A percentile compares a stretch with the other conserved stretches of the same genome.
Evolutionary conservation across 2,888 invertebrate species (phyloP).

Genomic region (Teleogryllus oceanicus): DNA sequence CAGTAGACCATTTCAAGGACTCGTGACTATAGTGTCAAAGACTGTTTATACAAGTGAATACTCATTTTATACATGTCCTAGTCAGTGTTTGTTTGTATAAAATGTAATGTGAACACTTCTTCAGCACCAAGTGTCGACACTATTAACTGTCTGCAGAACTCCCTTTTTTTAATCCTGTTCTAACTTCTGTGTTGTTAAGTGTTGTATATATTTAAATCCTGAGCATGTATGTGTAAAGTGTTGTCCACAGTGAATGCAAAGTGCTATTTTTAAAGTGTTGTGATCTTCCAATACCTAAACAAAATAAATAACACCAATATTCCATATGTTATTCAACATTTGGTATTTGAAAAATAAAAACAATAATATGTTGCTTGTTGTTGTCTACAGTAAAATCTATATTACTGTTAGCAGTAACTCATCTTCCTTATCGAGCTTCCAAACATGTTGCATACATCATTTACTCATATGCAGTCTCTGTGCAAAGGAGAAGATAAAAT

Average conservation of each 20-base stretch:
- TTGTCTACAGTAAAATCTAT: too few relatives aligned
- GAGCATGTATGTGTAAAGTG: neutral
- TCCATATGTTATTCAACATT: too few relatives aligned
- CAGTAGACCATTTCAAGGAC: neutral
- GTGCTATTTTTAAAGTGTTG: neutral
- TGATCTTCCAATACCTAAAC: neutral
- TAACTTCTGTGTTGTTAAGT: neutral
- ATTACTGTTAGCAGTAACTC: too few relatives aligned
- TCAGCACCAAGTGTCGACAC: constrained; percentile 5
- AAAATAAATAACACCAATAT: too few relatives aligned
- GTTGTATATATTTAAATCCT: neutral
- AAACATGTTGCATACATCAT: too few relatives aligned
- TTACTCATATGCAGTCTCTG: too few relatives aligned
- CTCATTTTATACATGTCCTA: constrained; percentile 18
- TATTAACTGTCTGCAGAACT: neutral
- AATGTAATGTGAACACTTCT: neutral
- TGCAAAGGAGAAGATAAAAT: too few relatives aligned
- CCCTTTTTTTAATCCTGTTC: neutral
- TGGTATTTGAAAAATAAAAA: too few relatives aligned
- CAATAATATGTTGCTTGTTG: too few relatives aligned
- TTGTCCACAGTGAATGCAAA: neutral
- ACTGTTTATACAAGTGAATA: neutral
- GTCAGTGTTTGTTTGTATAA: constrained; percentile 11
- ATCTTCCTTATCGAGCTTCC: too few relatives aligned
- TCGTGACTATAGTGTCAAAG: neutral